Percentiles rank a stretch among this genome's conserved stretches.
phyloP scores from a whole-genome alignment of 2,888 invertebrate species.

The Molorchus minor region DNA sequence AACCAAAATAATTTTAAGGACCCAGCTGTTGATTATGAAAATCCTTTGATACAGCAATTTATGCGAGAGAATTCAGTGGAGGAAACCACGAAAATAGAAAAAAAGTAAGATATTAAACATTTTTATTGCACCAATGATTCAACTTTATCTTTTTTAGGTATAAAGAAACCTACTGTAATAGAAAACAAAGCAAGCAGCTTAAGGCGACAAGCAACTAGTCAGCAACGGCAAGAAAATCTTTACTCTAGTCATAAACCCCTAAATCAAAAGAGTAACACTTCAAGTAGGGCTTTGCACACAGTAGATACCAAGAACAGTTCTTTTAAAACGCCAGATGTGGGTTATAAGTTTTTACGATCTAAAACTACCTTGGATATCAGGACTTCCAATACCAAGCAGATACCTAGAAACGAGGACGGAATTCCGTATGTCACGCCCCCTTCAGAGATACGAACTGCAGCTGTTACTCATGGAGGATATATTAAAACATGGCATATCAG shows the following conservation, averaged over 20 bases:
- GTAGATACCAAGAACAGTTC: constrained; percentile 27
- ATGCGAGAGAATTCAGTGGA: constrained; percentile 55
- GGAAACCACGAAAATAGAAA: constrained; percentile 35
- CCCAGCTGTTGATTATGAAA: constrained; percentile 36
- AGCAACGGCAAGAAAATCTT: constrained; percentile 31
- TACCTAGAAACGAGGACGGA: constrained; percentile 65
- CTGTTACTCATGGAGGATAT: constrained; percentile 80
- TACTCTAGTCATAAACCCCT: constrained; percentile 32
- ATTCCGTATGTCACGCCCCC: constrained; percentile 67
- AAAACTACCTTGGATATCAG: constrained; percentile 59
- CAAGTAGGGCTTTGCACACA: constrained; percentile 23
- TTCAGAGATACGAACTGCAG: constrained; percentile 79
- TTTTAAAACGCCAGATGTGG: constrained; percentile 30
- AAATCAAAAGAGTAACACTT: constrained; percentile 6
- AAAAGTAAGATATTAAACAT: constrained; percentile 21
- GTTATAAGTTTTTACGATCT: constrained; percentile 58
- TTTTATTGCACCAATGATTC: no score
- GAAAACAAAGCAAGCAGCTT: constrained; percentile 49
- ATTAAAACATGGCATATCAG: constrained; percentile 66
- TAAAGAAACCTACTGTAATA: constrained; percentile 36
- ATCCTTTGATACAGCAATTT: constrained; percentile 57
- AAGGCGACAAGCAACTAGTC: constrained; percentile 44
- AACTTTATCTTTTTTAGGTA: constrained; percentile 17
- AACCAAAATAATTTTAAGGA: neutral
- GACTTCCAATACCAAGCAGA: constrained; percentile 44